These are phyloP conservation scores for Mellilla xanthometata DNA, from an alignment of 2,888 invertebrate genomes.

Conservation along the genomic window DNA sequence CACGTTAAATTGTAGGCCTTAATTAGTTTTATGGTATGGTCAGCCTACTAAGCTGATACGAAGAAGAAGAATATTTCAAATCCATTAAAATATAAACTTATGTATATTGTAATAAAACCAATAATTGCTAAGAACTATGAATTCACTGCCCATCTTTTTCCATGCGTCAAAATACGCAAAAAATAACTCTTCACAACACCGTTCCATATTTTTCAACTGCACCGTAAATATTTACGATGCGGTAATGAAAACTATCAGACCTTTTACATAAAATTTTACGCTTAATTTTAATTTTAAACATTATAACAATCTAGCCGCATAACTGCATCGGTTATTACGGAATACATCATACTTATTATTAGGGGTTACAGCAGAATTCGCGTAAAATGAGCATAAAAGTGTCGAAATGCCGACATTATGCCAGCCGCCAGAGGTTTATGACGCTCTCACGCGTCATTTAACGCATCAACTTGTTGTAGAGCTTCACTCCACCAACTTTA, in stretches of 20 bases:
- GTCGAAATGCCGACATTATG: conserved; percentile 57
- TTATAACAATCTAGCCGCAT: conserved; percentile 22
- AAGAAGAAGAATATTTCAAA: too few relatives aligned
- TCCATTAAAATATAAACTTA: too few relatives aligned
- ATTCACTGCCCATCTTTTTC: too few relatives aligned
- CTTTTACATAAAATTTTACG: conserved; percentile 11
- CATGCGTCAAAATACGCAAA: too few relatives aligned
- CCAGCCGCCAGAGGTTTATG: conserved; percentile 56
- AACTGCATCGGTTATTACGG: conserved; percentile 31
- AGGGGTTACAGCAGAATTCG: conserved; percentile 39
- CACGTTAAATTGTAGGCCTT: too few relatives aligned
- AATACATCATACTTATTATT: conserved; percentile 33
- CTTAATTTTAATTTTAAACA: conserved; percentile 16
- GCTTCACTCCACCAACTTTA: conserved; percentile 27
- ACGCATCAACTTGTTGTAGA: conserved; percentile 51
- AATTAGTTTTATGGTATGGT: too few relatives aligned
- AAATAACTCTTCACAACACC: neutral
- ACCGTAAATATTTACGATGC: conserved; percentile 12
- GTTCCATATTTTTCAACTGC: neutral
- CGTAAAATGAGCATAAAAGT: conserved; percentile 55
- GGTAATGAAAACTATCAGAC: conserved; percentile 2
- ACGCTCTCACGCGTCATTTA: conserved; percentile 53
- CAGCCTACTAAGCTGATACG: too few relatives aligned
- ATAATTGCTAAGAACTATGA: too few relatives aligned
- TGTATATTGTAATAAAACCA: too few relatives aligned